These are phyloP conservation scores for Nansenia antarctica DNA, from an alignment of 2,113 vertebrate species.

Conservation along the genomic window DNA sequence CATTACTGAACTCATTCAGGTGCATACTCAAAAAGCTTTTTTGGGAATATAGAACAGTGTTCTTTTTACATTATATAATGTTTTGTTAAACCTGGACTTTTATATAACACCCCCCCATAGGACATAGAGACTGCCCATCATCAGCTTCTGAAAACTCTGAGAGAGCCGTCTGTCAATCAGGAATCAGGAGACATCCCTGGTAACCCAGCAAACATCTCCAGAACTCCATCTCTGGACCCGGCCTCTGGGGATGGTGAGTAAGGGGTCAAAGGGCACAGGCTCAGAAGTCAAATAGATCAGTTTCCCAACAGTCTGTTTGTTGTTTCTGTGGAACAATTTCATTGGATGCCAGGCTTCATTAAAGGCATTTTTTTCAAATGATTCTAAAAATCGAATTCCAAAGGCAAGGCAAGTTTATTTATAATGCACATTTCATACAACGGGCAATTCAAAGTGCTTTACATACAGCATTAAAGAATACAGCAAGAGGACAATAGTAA, in stretches of 20 bases:
- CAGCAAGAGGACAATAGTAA: no score
- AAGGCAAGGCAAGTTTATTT: no score
- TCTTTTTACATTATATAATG: not conserved
- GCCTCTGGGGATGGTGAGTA: conserved; percentile 66
- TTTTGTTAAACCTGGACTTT: not conserved
- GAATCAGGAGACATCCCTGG: conserved; percentile 46
- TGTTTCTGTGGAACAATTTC: not conserved
- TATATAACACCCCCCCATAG: conserved; percentile 36
- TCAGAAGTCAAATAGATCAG: not conserved
- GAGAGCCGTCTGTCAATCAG: conserved; percentile 33
- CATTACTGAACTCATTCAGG: no score
- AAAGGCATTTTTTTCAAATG: not conserved
- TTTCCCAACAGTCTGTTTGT: no score
- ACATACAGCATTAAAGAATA: no score
- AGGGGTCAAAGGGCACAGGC: not conserved
- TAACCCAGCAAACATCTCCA: conserved; percentile 45
- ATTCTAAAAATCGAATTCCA: no score
- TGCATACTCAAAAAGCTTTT: not conserved
- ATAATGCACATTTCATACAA: no score
- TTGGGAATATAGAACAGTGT: no score
- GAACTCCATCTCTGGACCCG: conserved; percentile 59
- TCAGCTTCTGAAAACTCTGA: conserved; percentile 62
- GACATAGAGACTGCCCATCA: conserved; percentile 73
- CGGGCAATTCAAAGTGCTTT: no score
- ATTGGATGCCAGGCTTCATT: not conserved